phyloP scores from a whole-genome alignment of 2,113 vertebrate species.

The Myotis brandtii region DNA sequence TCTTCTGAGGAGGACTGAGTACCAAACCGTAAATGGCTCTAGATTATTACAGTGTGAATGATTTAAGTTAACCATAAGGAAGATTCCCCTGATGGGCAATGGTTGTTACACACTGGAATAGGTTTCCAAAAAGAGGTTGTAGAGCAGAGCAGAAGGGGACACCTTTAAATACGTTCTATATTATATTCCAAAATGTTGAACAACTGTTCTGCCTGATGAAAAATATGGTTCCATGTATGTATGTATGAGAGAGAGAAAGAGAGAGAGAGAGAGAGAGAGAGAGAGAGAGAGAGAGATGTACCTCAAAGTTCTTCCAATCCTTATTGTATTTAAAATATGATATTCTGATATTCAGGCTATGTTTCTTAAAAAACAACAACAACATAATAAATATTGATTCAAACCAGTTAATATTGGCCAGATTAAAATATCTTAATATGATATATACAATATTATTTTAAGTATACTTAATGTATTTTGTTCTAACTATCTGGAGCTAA shows the following conservation, averaged over 20 bases:
- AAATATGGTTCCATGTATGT: not conserved
- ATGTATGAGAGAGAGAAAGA: not conserved
- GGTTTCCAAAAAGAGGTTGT: constrained; percentile 17
- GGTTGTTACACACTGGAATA: constrained; percentile 39
- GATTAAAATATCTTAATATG: not conserved
- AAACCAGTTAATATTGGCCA: not conserved
- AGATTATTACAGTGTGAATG: not conserved
- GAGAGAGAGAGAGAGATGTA: not conserved
- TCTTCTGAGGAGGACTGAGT: not conserved
- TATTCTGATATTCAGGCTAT: not conserved
- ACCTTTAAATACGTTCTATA: not conserved
- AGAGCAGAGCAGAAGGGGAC: not conserved
- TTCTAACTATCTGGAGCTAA: not conserved
- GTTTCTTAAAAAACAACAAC: not conserved
- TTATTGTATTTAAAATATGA: not conserved
- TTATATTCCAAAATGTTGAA: not conserved
- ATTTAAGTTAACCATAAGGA: constrained; percentile 50
- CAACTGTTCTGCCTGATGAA: not conserved
- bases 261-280: not conserved
- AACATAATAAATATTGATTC: not conserved
- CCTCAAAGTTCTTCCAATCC: not conserved
- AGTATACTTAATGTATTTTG: not conserved
- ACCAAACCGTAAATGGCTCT: not conserved
- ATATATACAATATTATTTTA: not conserved
- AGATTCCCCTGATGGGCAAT: constrained; percentile 32